Evolutionary conservation across 2,888 invertebrate genomes (phyloP), one percentile per base, ranked within the genome.

Genomic region (Ectemnius continuus): DNA sequence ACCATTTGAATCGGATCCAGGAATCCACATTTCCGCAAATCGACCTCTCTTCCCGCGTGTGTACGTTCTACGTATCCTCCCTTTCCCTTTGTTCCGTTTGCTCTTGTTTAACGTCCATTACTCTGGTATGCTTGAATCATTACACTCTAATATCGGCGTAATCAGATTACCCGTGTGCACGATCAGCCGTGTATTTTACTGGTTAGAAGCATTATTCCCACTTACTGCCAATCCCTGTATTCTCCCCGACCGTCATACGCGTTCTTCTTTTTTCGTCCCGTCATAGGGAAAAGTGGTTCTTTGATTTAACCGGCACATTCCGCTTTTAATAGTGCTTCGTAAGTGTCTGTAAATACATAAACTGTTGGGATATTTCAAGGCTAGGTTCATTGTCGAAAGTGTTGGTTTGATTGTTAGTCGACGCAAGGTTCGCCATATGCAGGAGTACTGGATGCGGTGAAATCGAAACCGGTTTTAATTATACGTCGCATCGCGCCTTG

Each of bases 31-130:
- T 36, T 11, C 36, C 36, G 8, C 11, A 6, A 36, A 36, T 36
- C 23, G 23, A 0, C 23, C 23, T 3, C 23, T 23, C 23, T 23
- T 23, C 36, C 36, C 8, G 36, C 36, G 36, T 36, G 6, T 11
- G 36, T 8, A 36, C 11, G 23, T 23, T 23, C 2, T 23, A 23
- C 23, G 23, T 23, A 23, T 36, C 36, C 36, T 11, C 36, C 36
- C 36, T 36, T 36, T 11, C 36, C 36, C 36, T 56, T 16, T 36
- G 63, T 76, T 66, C 57, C 64, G n/a, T 13, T 6, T 8, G 36
- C 70, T 61, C 76, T 76, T 73, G 76, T 76, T 77, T 77, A 76
- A 28, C 77, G 76, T 73, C 69, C 77, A 73, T 73, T 73, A 72
- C 61, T 61, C 58, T 46, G 45, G 52, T 61, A 71, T 72, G 67